A percentile compares a stretch with the other conserved stretches of the same genome.
phyloP scores from a whole-genome alignment of 2,888 invertebrate species.

The Sceliomorpha sp. region DNA sequence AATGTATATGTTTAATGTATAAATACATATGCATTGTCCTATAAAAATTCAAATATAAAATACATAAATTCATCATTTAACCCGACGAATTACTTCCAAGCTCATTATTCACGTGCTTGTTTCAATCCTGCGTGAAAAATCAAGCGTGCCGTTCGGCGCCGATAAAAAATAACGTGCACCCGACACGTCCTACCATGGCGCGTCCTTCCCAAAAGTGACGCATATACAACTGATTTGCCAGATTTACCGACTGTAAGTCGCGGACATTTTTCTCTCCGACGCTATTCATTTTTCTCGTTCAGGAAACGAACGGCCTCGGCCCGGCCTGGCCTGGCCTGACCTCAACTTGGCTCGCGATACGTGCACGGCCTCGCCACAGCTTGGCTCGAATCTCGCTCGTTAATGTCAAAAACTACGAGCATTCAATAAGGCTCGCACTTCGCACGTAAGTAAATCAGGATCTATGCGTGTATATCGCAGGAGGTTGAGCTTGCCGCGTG shows the following conservation, averaged over 20 bases:
- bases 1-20: too few species aligned
- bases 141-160: too few species aligned
- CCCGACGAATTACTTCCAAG: too few species aligned
- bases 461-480: too few species aligned
- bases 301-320: slow-evolving; percentile 53
- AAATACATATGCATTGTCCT: too few species aligned
- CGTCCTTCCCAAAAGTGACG: slow-evolving; percentile 31
- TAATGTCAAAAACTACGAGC: slow-evolving; percentile 69
- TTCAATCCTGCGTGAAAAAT: too few species aligned
- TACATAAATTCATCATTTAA: too few species aligned
- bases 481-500: too few species aligned
- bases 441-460: slow-evolving; percentile 68
- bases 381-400: slow-evolving; percentile 61
- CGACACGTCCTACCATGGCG: slow-evolving; percentile 29
- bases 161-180: background rate
- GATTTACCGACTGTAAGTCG: slow-evolving; percentile 43
- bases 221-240: slow-evolving; percentile 44
- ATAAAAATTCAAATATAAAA: too few species aligned
- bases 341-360: slow-evolving; percentile 51
- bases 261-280: slow-evolving; percentile 45
- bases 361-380: slow-evolving; percentile 34
- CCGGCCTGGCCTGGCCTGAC: slow-evolving; percentile 51
- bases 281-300: slow-evolving; percentile 50
- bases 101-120: too few species aligned
- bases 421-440: slow-evolving; percentile 65